A percentile compares a stretch with the other conserved stretches of the same genome.
These are phyloP conservation scores for Eristalis tenax DNA, from an alignment of 2,888 invertebrate species.

Conservation along the genomic window DNA sequence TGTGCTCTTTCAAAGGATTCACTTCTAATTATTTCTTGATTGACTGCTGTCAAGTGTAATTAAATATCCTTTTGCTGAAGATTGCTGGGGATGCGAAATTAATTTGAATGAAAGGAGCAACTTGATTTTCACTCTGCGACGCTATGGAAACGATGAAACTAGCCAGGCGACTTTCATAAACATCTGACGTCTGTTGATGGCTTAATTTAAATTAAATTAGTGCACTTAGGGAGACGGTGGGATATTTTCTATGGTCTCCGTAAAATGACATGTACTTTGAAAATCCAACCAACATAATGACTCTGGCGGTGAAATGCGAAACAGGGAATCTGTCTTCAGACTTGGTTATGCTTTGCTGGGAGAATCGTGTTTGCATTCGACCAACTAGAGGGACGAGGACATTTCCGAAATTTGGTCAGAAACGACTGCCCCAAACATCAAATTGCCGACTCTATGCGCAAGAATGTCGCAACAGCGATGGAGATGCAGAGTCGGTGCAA, in stretches of 20 bases:
- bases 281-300: too few species aligned
- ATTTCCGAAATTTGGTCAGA: too few species aligned
- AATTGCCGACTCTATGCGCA: too few species aligned
- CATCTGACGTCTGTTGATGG: not conserved
- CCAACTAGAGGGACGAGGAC: too few species aligned
- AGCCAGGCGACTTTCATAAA: not conserved
- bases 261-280: too few species aligned
- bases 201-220: not conserved
- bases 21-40: conserved; percentile 12
- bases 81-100: not conserved
- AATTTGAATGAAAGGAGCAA: not conserved
- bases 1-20: not conserved
- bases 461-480: too few species aligned
- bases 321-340: too few species aligned
- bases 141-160: not conserved
- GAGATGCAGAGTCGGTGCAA: too few species aligned
- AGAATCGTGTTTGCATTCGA: too few species aligned
- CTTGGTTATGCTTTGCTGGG: too few species aligned
- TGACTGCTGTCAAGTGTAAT: conserved; percentile 6
- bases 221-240: not conserved
- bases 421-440: too few species aligned
- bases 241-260: not conserved
- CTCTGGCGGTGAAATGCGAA: too few species aligned
- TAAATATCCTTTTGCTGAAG: conserved; percentile 10
- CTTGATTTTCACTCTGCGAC: not conserved